A percentile compares a stretch with the other conserved stretches of the same genome.
These are phyloP conservation scores for Karalla daura DNA, from an alignment of 2,797 vertebrate genomes.

Conservation along the genomic window DNA sequence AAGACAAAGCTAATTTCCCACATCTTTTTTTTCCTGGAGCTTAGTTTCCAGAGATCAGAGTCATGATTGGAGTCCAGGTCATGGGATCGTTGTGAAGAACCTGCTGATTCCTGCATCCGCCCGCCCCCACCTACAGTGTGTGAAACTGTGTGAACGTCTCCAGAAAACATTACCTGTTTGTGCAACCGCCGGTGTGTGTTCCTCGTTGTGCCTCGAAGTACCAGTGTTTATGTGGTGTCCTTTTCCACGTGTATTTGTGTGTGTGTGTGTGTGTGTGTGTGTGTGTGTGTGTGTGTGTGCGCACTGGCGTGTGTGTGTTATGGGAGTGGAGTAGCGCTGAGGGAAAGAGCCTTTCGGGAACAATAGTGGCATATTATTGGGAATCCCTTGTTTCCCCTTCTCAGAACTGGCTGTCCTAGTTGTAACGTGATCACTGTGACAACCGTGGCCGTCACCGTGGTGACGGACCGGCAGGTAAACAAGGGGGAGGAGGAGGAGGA, in stretches of 20 bases:
- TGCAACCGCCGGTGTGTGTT: slow-evolving; percentile 1
- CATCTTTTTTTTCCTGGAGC: too few species aligned
- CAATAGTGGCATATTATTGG: slow-evolving; percentile 74
- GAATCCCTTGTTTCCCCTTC: slow-evolving; percentile 74
- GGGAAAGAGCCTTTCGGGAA: slow-evolving; percentile 67
- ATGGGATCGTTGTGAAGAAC: too few species aligned
- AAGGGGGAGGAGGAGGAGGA: slow-evolving; percentile 38
- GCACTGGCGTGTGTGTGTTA: slow-evolving; percentile 45
- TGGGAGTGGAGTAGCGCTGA: slow-evolving; percentile 38
- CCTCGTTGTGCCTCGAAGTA: slow-evolving; percentile 9
- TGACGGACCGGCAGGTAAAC: slow-evolving; percentile 74
- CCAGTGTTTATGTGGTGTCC: slow-evolving; percentile 41
- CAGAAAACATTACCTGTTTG: neutral
- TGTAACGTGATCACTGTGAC: slow-evolving; percentile 74
- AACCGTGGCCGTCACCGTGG: slow-evolving; percentile 60
- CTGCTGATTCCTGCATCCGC: too few species aligned
- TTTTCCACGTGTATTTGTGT: slow-evolving; percentile 6
- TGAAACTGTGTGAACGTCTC: neutral
- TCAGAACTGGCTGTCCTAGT: slow-evolving; percentile 73
- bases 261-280: slow-evolving; percentile 39
- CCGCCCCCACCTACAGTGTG: neutral
- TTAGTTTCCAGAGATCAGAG: neutral
- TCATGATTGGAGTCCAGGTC: too few species aligned
- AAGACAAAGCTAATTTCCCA: too few species aligned
- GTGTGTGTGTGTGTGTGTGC: too few species aligned